Evolutionary conservation across 2,113 vertebrate genomes (phyloP), one percentile per base, ranked within the genome.

Genomic region (Parus major): DNA sequence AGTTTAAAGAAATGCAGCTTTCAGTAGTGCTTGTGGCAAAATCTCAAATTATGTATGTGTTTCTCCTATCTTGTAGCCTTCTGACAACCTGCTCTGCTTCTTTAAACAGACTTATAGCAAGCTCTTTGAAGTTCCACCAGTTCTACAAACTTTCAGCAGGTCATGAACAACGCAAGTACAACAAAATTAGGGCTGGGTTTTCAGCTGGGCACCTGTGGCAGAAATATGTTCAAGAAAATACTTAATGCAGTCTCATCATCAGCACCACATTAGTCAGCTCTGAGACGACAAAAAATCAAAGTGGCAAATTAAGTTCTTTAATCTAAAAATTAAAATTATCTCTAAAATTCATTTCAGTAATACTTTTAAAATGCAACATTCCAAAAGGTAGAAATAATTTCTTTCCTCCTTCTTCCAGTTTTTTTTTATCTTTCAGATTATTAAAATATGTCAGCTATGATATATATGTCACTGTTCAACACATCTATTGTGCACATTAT

Each of bases 401-500:
- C 12, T 63, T 33, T 39, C 13, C 12, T 63, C 33, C 27, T 63
- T 69, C 22, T 39, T n/a, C 12, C 11, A 79, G 23, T 2, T 1
- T 76, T 79, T 39, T 52, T 61, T 15, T 20, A 49, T 16, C 15
- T 79, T 75, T 27, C 17, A 75, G 11, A 13, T 28, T 57, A 47
- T 65, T 7, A 66, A 56, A 75, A 35, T 23, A 46, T 2, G 7
- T 28, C 35, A 53, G 13, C 52, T 76, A 11, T 42, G 42, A 42
- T 42, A 42, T 42, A 42, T 6, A 14, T 16, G 42, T 42, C 42
- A 18, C 18, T 49, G n/a, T 11, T 63, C n/a, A 44, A 25, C 15
- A 49, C 7, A 60, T 17, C 4, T 0, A 0, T 25, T 23, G 3
- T 36, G 6, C 15, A n/a, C 0, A 2, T 59, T 23, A 52, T 49